Conservation (phyloP, 2,113 vertebrate species). For the Brevimyrus niger region DNA sequence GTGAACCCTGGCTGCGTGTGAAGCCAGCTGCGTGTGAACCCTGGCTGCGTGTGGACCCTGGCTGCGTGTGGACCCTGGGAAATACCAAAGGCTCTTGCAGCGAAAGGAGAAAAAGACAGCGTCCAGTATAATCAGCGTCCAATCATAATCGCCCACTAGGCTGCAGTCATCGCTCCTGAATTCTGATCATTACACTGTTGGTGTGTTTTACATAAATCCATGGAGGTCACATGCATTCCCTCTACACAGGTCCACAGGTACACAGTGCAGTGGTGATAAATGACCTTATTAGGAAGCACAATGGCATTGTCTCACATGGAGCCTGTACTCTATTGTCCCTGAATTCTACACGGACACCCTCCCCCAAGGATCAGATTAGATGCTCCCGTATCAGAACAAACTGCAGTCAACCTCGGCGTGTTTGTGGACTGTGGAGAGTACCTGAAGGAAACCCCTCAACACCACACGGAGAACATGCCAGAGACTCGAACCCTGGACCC, state of each 20-base stretch:
- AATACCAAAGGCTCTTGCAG: neutral
- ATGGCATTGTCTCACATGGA: neutral
- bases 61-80: no score
- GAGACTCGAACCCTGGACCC: neutral
- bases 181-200: neutral
- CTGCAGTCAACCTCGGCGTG: neutral
- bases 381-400: neutral
- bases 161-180: neutral
- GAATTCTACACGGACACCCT: neutral
- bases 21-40: no score
- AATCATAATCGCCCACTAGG: neutral
- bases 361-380: neutral
- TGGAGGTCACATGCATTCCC: neutral
- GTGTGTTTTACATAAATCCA: neutral
- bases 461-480: neutral
- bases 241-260: neutral
- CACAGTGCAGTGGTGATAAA: neutral
- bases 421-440: neutral
- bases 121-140: neutral
- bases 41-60: no score
- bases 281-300: neutral
- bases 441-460: neutral
- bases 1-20: no score
- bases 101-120: neutral
- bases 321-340: neutral